Evolutionary conservation across 2,888 invertebrate species (phyloP).

Genomic region (Lasioglossum morio): DNA sequence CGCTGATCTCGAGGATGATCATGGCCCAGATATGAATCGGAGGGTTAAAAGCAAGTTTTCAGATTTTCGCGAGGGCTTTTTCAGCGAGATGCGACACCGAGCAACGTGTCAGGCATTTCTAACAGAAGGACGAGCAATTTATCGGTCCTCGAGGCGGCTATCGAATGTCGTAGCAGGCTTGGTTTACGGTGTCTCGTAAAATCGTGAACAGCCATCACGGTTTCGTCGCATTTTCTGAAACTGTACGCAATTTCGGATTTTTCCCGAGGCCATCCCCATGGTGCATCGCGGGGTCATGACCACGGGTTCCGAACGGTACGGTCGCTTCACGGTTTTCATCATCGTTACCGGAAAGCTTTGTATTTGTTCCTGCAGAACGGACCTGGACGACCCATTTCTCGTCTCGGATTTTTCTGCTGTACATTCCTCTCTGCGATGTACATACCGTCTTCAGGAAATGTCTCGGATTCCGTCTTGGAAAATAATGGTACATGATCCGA

Average conservation of each 20-base stretch:
- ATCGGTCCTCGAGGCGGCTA: neutral
- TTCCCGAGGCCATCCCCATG: neutral
- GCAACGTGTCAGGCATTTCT: slow-evolving; percentile 6
- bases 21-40: neutral
- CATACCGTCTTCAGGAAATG: neutral
- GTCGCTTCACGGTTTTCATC: neutral
- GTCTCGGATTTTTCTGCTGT: neutral
- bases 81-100: neutral
- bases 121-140: neutral
- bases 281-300: neutral
- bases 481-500: neutral
- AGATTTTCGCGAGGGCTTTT: neutral
- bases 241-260: neutral
- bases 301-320: neutral
- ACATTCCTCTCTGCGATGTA: neutral
- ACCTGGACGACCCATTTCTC: neutral
- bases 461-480: neutral
- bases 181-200: slow-evolving; percentile 15
- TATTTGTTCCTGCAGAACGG: neutral
- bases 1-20: neutral
- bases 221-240: neutral
- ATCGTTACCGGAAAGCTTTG: neutral
- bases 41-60: neutral
- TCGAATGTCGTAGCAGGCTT: neutral
- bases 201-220: neutral